phyloP scores from a whole-genome alignment of 1,140 invertebrate genomes.

The Scaptomyza pallida region DNA sequence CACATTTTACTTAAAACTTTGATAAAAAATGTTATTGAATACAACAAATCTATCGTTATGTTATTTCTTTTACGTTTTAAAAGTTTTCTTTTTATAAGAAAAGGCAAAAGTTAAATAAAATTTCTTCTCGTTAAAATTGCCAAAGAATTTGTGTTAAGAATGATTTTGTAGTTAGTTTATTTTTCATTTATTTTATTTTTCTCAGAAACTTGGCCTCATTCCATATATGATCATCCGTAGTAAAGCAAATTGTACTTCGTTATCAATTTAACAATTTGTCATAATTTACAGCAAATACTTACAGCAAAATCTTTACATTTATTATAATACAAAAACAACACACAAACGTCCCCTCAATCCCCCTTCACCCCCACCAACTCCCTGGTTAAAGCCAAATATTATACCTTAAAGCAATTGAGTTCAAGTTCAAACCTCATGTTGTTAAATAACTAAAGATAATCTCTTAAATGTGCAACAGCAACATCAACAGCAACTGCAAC shows the following conservation, averaged over 20 bases:
- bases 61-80: too few relatives aligned
- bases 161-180: too few relatives aligned
- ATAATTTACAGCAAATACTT: neutral
- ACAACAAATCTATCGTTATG: too few relatives aligned
- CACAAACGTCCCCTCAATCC: neutral
- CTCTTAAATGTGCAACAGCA: slow-evolving; percentile 13
- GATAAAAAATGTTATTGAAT: too few relatives aligned
- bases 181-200: too few relatives aligned
- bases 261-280: neutral
- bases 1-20: too few relatives aligned
- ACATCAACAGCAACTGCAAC: neutral
- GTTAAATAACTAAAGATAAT: slow-evolving; percentile 12
- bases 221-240: too few relatives aligned
- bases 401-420: slow-evolving; percentile 19
- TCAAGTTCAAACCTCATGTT: slow-evolving; percentile 30
- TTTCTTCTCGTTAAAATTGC: too few relatives aligned
- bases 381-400: neutral
- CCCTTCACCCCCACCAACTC: neutral
- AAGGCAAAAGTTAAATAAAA: too few relatives aligned
- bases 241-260: neutral
- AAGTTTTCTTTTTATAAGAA: too few relatives aligned
- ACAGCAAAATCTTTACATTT: neutral
- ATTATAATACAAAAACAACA: slow-evolving; percentile 7
- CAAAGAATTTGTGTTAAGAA: too few relatives aligned
- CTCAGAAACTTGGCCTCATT: too few relatives aligned